Conservation (phyloP, 2,888 invertebrate species). For the Hypena proboscidalis region DNA sequence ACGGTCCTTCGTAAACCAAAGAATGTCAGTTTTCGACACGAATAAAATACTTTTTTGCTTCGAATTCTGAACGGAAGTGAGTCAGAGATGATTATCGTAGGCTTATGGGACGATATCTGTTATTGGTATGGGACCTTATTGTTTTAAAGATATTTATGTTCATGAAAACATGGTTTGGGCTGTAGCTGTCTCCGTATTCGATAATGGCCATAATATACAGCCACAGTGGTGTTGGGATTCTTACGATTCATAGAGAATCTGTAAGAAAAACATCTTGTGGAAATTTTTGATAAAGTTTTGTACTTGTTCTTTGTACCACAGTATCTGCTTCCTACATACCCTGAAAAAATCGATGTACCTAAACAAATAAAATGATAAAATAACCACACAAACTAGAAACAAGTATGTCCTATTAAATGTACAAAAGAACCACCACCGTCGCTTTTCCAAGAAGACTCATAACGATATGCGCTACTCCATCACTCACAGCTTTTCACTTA, state of each 20-base stretch:
- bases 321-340: too few species aligned
- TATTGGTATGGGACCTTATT: slow-evolving; percentile 21
- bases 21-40: slow-evolving; percentile 48
- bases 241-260: too few species aligned
- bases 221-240: too few species aligned
- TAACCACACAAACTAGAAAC: neutral
- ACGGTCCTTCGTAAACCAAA: slow-evolving; percentile 51
- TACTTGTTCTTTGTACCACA: too few species aligned
- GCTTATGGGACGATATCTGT: slow-evolving; percentile 23
- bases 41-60: slow-evolving; percentile 42
- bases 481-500: slow-evolving; percentile 81
- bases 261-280: too few species aligned
- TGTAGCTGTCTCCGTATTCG: neutral
- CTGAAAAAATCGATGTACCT: too few species aligned
- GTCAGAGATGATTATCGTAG: slow-evolving; percentile 44
- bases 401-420: too few species aligned
- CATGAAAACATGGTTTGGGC: slow-evolving; percentile 2
- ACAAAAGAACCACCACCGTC: too few species aligned
- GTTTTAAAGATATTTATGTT: slow-evolving; percentile 19
- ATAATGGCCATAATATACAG: neutral
- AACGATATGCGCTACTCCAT: slow-evolving; percentile 54
- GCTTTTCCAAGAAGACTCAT: slow-evolving; percentile 35
- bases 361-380: too few species aligned
- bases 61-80: slow-evolving; percentile 52
- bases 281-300: too few species aligned